Evolutionary conservation across 2,888 invertebrate species (phyloP).

Genomic region (Clusia tigrina): DNA sequence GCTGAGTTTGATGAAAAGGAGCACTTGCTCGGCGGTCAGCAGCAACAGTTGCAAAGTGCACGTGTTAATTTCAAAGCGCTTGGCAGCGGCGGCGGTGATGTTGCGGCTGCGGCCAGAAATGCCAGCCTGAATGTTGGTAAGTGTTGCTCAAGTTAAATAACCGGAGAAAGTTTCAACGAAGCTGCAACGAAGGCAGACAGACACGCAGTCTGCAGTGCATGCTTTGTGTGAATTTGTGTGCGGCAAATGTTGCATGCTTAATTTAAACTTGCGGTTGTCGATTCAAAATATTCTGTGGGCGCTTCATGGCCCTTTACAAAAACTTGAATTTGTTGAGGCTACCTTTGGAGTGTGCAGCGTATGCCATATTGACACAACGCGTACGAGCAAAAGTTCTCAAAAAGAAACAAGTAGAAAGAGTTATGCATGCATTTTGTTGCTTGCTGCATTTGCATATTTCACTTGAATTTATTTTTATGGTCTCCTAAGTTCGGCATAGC

Average conservation of each 20-base stretch:
- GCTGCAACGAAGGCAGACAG: neutral
- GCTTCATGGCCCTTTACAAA: neutral
- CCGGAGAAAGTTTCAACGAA: neutral
- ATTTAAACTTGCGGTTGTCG: neutral
- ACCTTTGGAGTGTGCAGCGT: neutral
- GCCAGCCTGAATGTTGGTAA: neutral
- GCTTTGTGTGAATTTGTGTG: neutral
- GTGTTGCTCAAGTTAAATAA: constrained; percentile 14
- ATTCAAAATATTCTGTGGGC: neutral
- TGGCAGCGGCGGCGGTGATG: neutral
- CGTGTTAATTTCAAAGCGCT: constrained; percentile 28
- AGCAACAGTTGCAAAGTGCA: constrained; percentile 23
- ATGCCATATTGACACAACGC: neutral
- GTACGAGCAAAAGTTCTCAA: neutral
- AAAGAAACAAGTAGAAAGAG: too few relatives aligned
- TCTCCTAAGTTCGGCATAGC: neutral
- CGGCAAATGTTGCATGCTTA: neutral
- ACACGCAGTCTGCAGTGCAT: neutral
- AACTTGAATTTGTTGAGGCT: neutral
- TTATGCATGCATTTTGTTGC: neutral
- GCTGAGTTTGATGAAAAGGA: constrained; percentile 27
- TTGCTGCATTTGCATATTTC: constrained; percentile 4
- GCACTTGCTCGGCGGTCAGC: constrained; percentile 38
- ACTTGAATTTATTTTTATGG: constrained; percentile 14
- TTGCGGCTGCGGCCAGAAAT: neutral